Evolutionary conservation across 2,888 invertebrate species (phyloP).

Genomic region (Stenichneumon culpator): DNA sequence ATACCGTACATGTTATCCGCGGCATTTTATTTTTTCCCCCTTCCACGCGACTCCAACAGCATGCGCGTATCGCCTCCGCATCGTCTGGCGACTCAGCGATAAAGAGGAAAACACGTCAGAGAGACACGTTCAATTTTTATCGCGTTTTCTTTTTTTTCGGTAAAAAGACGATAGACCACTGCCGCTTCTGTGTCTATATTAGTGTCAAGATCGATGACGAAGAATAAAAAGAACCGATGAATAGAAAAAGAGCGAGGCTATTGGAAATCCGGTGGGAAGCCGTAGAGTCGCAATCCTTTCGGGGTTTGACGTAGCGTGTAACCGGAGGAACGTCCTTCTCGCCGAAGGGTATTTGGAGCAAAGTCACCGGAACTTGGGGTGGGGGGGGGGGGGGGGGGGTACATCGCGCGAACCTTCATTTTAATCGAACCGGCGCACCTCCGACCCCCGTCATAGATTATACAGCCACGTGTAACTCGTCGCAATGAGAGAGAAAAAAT

Average conservation of each 20-base stretch:
- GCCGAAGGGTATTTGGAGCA: slow-evolving; percentile 35
- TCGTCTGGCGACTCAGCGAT: not conserved
- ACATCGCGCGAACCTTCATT: slow-evolving; percentile 7
- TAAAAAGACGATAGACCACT: not conserved
- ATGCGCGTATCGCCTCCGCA: not conserved
- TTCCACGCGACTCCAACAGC: not conserved
- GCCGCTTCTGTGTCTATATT: not conserved
- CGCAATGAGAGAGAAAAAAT: not conserved
- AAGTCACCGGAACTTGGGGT: slow-evolving; percentile 22
- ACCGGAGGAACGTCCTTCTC: slow-evolving; percentile 24
- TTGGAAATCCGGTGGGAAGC: slow-evolving; percentile 30
- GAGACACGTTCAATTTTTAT: not conserved
- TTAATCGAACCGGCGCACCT: slow-evolving; percentile 1
- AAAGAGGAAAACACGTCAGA: not conserved
- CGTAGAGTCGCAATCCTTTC: slow-evolving; percentile 35
- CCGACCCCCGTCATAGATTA: slow-evolving; percentile 4
- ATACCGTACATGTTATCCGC: not conserved
- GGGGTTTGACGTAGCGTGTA: slow-evolving; percentile 41
- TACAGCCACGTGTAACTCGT: not conserved
- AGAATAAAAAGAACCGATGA: not conserved
- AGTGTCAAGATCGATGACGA: not conserved
- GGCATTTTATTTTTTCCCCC: not conserved
- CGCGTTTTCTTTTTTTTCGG: not conserved
- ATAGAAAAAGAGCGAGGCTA: slow-evolving; percentile 5
- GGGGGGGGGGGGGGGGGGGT: not conserved